Base-by-base conservation (phyloP, 2,113 vertebrate species). In the Festucalex cinctus region DNA sequence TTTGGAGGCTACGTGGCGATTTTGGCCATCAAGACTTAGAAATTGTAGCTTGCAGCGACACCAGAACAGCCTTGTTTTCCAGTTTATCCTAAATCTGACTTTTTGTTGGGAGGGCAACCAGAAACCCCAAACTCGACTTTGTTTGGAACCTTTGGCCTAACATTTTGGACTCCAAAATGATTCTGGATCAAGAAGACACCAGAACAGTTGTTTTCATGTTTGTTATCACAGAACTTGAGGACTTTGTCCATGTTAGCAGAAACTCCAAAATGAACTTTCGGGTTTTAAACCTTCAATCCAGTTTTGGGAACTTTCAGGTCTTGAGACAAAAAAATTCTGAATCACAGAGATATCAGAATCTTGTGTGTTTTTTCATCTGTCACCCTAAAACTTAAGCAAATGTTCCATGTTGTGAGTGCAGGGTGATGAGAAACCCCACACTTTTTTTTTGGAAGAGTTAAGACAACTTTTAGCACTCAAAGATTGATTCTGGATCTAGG, bases 391-490 rank as follows among this genome's bases (percentile, higher is more conserved):
- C 26, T 2, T 32, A 26, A 54, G 12, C 26, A 57, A 6, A 24
- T 17, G 14, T 56, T 14, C 24, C 4, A 6, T 56, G 24, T 24
- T 17, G 24, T 32, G 13, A 57, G 13, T 57, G 13, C 3, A 16
- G 26, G 26, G 28, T 57, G 14, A 32, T 16, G 26, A 57, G 54
- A 57, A 32, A 32, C 14, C 14, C 28, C 14, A 8, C 16, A 35
- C 54, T 32, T 24, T 24, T 56, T 32, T 32, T 26, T 32, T 32
- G 32, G 6, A 17, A 57, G 26, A 2, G 9, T 14, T 16, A 57
- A 32, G 26, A 7, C 54, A 57, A 57, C 54, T 17, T 57, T 57
- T 57, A 57, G 54, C 54, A 57, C 54, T 57, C 54, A 35, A 32
- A 28, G 26, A 57, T 16, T 17, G 24, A 54, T 24, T 56, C 53